Conservation (phyloP, 2,797 vertebrate genomes). For the Propithecus deckenii region DNA sequence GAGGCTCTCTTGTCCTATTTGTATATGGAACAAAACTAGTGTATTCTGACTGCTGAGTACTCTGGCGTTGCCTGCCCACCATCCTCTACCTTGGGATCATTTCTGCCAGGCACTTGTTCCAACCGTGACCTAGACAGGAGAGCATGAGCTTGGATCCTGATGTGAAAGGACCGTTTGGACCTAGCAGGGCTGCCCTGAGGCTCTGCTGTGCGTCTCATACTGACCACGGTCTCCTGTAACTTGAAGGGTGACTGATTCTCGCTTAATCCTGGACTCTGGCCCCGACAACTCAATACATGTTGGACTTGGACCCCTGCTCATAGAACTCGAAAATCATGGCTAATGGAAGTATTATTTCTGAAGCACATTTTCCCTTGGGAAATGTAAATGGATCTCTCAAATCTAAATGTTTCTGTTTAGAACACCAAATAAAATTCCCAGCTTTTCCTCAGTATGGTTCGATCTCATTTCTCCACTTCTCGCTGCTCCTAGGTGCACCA, state of each 20-base stretch:
- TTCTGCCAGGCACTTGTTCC: not conserved
- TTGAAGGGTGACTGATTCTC: not conserved
- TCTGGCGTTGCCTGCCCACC: not conserved
- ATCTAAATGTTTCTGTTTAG: not conserved
- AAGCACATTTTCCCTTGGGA: not conserved
- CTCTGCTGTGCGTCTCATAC: not conserved
- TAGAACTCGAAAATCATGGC: not conserved
- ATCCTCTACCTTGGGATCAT: not conserved
- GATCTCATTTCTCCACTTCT: not conserved
- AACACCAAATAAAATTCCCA: not conserved
- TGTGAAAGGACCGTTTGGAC: not conserved
- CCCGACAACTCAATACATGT: not conserved
- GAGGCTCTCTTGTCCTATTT: not conserved
- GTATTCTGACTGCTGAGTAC: not conserved
- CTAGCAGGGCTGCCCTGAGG: not conserved
- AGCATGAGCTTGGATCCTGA: not conserved
- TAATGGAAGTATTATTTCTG: not conserved
- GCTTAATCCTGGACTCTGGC: not conserved
- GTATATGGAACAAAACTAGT: not conserved
- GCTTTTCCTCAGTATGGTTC: not conserved
- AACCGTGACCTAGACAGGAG: not conserved
- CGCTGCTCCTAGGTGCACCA: not conserved
- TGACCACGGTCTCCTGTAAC: not conserved
- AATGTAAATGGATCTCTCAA: not conserved
- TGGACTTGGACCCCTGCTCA: not conserved